Evolutionary conservation across 2,888 invertebrate species (phyloP).

Genomic region (Chymomyza procnemis): DNA sequence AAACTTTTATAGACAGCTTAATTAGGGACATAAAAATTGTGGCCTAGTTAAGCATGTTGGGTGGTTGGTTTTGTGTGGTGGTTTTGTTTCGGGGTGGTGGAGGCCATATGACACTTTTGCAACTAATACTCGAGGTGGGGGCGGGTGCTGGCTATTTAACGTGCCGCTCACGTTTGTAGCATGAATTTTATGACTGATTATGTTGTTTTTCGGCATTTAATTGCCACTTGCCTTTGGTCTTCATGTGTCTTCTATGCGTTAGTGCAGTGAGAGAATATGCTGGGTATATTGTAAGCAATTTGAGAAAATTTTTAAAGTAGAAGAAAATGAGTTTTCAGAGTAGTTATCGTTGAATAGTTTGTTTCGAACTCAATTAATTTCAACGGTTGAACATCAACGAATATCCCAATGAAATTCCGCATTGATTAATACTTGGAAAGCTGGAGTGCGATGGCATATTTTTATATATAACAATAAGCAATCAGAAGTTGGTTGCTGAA

Average conservation of each 20-base stretch:
- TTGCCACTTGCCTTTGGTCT: conserved; percentile 54
- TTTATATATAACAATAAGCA: no score
- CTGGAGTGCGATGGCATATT: no score
- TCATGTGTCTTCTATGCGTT: conserved; percentile 20
- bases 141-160: conserved; percentile 22
- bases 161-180: conserved; percentile 56
- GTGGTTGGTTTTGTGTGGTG: not conserved
- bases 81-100: not conserved
- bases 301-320: no score
- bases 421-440: no score
- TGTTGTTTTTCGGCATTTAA: conserved; percentile 66
- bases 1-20: conserved; percentile 42
- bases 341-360: no score
- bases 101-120: conserved; percentile 60
- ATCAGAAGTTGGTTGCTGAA: no score
- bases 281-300: no score
- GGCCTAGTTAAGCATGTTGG: not conserved
- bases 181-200: conserved; percentile 63
- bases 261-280: not conserved
- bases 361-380: no score
- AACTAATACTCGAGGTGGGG: conserved; percentile 13
- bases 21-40: conserved; percentile 55
- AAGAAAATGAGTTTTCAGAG: no score
- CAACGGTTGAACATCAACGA: no score
- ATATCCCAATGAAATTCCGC: no score